These are phyloP conservation scores for Tigriopus californicus DNA, from an alignment of 2,888 invertebrate species.

Conservation along the genomic window DNA sequence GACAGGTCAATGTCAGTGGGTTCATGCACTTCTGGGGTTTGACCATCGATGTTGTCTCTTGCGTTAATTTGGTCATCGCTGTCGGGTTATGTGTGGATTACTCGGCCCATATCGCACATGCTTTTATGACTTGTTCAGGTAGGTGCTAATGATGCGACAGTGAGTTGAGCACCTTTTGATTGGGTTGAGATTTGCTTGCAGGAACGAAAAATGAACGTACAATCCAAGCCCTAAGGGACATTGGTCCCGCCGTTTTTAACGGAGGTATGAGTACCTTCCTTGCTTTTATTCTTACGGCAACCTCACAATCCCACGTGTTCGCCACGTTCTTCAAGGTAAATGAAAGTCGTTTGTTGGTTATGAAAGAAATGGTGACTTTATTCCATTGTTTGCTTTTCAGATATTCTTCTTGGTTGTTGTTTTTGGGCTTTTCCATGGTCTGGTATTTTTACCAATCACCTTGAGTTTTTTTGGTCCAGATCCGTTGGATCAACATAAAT, in stretches of 20 bases:
- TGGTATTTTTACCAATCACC: constrained; percentile 26
- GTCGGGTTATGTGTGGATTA: constrained; percentile 35
- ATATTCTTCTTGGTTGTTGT: constrained; percentile 33
- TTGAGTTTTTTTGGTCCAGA: constrained; percentile 26
- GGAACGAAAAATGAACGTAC: constrained; percentile 30
- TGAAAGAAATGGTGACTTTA: constrained; percentile 1
- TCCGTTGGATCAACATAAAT: neutral
- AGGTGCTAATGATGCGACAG: neutral
- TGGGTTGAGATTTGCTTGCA: constrained; percentile 27
- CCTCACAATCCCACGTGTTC: constrained; percentile 26
- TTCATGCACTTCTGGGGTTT: constrained; percentile 54
- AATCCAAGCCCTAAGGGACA: constrained; percentile 44
- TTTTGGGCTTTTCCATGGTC: constrained; percentile 28
- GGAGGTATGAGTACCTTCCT: constrained; percentile 27
- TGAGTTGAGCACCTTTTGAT: neutral
- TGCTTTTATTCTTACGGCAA: constrained; percentile 24
- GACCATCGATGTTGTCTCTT: constrained; percentile 33
- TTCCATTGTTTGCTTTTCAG: constrained; percentile 30
- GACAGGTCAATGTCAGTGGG: constrained; percentile 38
- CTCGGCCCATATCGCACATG: constrained; percentile 33
- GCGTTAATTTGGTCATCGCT: constrained; percentile 31
- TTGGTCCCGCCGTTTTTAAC: constrained; percentile 35
- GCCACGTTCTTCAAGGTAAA: constrained; percentile 27
- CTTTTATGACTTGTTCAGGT: constrained; percentile 23
- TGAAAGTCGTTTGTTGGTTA: constrained; percentile 14